Percentiles rank a stretch among this genome's conserved stretches.
Conservation (phyloP, 2,113 vertebrate genomes). For the Spermophilus dauricus region DNA sequence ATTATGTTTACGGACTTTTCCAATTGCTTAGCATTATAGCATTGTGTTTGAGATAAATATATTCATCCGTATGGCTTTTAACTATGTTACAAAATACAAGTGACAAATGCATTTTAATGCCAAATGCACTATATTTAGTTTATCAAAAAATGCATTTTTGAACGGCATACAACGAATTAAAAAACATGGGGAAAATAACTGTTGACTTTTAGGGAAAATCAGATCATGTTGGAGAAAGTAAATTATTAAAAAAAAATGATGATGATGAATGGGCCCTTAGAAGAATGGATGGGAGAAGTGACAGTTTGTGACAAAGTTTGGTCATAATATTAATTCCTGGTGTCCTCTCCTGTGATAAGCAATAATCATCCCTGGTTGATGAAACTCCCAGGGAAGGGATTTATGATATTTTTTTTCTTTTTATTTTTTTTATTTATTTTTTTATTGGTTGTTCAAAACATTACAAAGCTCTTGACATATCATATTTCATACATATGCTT, state of each 20-base stretch:
- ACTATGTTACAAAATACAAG: slow-evolving; percentile 3
- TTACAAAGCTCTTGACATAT: too few relatives aligned
- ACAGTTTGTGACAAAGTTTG: not conserved
- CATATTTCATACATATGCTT: too few relatives aligned
- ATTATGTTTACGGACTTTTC: not conserved
- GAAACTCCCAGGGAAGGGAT: not conserved
- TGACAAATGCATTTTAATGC: slow-evolving; percentile 29
- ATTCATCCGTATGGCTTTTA: not conserved
- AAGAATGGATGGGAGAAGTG: not conserved
- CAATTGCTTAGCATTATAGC: not conserved
- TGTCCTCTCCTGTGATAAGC: not conserved
- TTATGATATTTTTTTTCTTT: not conserved
- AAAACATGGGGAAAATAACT: not conserved
- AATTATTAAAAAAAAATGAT: not conserved
- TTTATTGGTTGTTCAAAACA: too few relatives aligned
- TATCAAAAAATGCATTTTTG: not conserved
- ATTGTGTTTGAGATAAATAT: not conserved
- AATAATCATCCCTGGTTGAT: not conserved
- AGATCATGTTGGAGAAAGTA: not conserved
- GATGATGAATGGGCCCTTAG: not conserved
- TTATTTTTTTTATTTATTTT: too few relatives aligned
- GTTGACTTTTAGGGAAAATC: not conserved
- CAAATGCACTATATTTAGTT: not conserved
- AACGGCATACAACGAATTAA: not conserved
- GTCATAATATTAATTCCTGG: not conserved